These are phyloP conservation scores for Bucorvus abyssinicus DNA, from an alignment of 2,797 vertebrate species.

Conservation along the genomic window DNA sequence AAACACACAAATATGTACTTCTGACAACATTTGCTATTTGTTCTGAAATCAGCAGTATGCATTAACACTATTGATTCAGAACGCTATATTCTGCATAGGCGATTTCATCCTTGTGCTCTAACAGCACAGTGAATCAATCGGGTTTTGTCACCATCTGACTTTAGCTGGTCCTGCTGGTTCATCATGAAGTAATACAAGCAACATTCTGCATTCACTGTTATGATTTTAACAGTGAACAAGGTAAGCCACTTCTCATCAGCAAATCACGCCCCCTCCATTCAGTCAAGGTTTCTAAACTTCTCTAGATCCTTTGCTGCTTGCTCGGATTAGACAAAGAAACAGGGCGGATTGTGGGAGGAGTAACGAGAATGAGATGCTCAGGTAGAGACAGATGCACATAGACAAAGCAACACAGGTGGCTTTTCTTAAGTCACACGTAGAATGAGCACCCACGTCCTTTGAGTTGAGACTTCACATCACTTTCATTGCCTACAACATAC, in stretches of 20 bases:
- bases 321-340: slow-evolving; percentile 58
- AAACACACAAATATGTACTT: slow-evolving; percentile 21
- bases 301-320: slow-evolving; percentile 21
- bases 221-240: background rate
- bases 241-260: background rate
- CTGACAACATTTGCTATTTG: slow-evolving; percentile 18
- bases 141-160: background rate
- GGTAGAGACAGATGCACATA: slow-evolving; percentile 54
- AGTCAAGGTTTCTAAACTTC: background rate
- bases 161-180: background rate
- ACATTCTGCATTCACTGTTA: background rate
- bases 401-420: slow-evolving; percentile 73
- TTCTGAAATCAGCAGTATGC: background rate
- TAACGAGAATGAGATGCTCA: slow-evolving; percentile 56
- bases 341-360: slow-evolving; percentile 70
- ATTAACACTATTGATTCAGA: slow-evolving; percentile 31
- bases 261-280: background rate
- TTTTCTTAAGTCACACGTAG: slow-evolving; percentile 24
- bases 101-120: background rate
- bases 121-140: background rate
- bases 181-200: background rate
- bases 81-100: background rate
- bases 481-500: slow-evolving; percentile 42
- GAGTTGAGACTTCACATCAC: slow-evolving; percentile 49
- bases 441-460: slow-evolving; percentile 45